These are phyloP conservation scores for Anneissia japonica DNA, from an alignment of 35 echinoderm and acorn worm species.

Conservation along the genomic window DNA sequence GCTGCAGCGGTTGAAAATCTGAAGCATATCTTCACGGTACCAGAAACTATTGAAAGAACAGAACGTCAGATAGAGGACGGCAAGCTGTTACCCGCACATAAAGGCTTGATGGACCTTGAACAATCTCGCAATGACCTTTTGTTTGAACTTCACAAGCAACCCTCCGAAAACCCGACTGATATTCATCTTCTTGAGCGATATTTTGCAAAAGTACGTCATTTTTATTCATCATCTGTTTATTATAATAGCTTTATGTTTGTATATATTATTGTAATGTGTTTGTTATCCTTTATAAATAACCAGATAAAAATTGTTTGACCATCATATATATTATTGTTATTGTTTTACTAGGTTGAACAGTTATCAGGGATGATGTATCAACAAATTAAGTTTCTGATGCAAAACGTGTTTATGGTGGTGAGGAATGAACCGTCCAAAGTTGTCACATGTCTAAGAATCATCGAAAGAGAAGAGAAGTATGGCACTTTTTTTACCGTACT, in stretches of 20 bases:
- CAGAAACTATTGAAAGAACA: constrained; percentile 78
- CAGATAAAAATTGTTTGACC: not conserved
- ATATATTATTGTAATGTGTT: too few species aligned
- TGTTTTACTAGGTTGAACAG: not conserved
- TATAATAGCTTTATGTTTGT: too few species aligned
- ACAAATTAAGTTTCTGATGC: constrained; percentile 51
- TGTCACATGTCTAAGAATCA: constrained; percentile 72
- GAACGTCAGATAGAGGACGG: constrained; percentile 70
- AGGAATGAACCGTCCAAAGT: constrained; percentile 58
- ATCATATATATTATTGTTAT: not conserved
- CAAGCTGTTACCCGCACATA: constrained; percentile 68
- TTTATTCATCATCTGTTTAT: too few species aligned
- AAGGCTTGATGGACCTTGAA: constrained; percentile 93
- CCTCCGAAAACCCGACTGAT: constrained; percentile 75
- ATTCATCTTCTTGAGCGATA: constrained; percentile 33
- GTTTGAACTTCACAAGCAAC: constrained; percentile 96
- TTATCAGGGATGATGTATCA: constrained; percentile 36
- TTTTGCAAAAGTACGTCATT: not conserved
- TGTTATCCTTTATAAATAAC: not conserved
- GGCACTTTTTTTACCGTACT: not conserved
- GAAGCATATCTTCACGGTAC: constrained; percentile 96
- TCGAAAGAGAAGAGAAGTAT: constrained; percentile 95
- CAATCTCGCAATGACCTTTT: constrained; percentile 90
- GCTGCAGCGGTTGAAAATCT: constrained; percentile 93
- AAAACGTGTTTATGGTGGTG: constrained; percentile 57